Conservation (phyloP, 2,113 vertebrate species). For the Zosterops hypoxanthus region DNA sequence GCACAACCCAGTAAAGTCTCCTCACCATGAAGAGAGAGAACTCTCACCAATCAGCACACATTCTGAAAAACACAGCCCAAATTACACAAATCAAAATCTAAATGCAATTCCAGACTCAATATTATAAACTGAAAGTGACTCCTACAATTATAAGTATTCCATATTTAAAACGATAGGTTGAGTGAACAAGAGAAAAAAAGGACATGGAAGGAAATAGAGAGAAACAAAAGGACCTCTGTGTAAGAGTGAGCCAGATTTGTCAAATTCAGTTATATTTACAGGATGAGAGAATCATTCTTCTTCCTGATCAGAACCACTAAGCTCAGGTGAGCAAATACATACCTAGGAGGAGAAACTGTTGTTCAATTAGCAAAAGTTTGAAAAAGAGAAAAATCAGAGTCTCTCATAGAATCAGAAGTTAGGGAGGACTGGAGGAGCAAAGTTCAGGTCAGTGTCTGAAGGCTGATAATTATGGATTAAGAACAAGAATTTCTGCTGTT, state of each 20-base stretch:
- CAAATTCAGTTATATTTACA: not conserved
- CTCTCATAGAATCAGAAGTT: not conserved
- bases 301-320: not conserved
- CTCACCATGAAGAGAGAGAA: not conserved
- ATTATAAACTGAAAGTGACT: not conserved
- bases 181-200: not conserved
- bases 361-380: not conserved
- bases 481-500: not conserved
- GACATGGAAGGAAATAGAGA: not conserved
- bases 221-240: not conserved
- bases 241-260: not conserved
- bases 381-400: not conserved
- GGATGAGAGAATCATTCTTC: not conserved
- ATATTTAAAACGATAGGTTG: not conserved
- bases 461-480: not conserved
- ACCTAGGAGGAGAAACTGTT: not conserved
- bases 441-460: not conserved
- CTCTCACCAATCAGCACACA: not conserved
- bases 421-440: not conserved
- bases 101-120: not conserved
- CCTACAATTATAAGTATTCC: not conserved
- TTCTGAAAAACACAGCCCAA: not conserved
- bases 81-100: not conserved
- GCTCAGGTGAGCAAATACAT: not conserved
- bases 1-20: not conserved